Evolutionary conservation across 2,113 vertebrate genomes (phyloP), one percentile per base, ranked within the genome.

Genomic region (Calidris pygmaea): DNA sequence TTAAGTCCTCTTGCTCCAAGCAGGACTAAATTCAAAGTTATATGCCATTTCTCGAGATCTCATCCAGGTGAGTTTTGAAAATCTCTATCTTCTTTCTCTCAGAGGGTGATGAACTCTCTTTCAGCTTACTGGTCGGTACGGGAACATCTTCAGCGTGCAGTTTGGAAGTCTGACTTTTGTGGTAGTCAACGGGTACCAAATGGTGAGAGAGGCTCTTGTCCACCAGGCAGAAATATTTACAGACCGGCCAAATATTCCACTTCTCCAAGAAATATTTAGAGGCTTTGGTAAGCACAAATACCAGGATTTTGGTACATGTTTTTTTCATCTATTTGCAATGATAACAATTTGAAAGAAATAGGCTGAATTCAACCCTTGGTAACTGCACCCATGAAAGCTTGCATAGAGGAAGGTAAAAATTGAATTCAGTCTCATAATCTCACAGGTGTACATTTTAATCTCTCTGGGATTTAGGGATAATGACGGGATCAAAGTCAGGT

Each of bases 201-300:
- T 98, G 98, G 98, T 99, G 94, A 99, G 98, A 96, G 99, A 99
- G 95, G 98, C 97, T 63, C 95, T 99, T 48, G 97, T 98, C n/a
- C 97, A 97, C 37, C 98, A 98, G 75, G 98, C 98, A 12, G 98
- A 99, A 71, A 96, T 97, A 89, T 98, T 99, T 96, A 65, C 97
- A 53, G 98, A 98, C 73, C 98, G 98, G 3, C 98, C 98, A 13
- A 48, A 97, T 53, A 96, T 96, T 66, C 98, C 98, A 13, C 71
- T 98, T 62, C 82, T 89, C 12, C 80, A 93, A 82, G 94, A 97
- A 92, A 87, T 97, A 74, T 97, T 96, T 78, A 84, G 34, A 89
- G 88, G 86, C 55, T 88, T 94, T 71, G 97, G 97, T 97, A 89
- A 97, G 96, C 53, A 85, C 95, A 97, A 80, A 27, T 43, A 20